Evolutionary conservation across 2,888 invertebrate genomes (phyloP).

Genomic region (Agrotis puta): DNA sequence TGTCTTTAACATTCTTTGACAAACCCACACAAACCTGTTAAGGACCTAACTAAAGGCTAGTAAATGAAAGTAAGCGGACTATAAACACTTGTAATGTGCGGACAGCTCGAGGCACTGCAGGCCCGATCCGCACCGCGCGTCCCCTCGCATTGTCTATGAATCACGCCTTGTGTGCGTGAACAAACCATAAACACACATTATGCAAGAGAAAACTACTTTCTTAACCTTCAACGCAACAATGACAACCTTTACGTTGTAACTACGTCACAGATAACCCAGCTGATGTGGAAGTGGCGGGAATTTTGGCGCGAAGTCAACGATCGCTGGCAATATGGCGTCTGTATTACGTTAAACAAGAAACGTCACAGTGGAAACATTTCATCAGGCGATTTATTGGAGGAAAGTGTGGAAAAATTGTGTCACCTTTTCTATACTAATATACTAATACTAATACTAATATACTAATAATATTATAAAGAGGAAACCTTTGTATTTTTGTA

Average conservation of each 20-base stretch:
- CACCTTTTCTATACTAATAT: too few species aligned
- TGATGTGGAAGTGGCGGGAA: slow-evolving; percentile 12
- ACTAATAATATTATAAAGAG: too few species aligned
- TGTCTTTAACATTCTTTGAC: too few species aligned
- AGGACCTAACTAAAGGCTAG: too few species aligned
- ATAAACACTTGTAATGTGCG: too few species aligned
- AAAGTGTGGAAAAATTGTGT: slow-evolving; percentile 7
- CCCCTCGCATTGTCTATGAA: too few species aligned
- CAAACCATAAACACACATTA: background rate
- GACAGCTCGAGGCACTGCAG: too few species aligned
- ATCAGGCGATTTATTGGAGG: background rate
- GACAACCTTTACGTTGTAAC: background rate
- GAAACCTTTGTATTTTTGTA: too few species aligned
- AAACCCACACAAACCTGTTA: background rate
- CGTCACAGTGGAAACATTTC: slow-evolving; percentile 42
- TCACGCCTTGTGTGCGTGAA: too few species aligned
- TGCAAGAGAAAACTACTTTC: slow-evolving; percentile 9
- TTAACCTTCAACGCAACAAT: slow-evolving; percentile 33
- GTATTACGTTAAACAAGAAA: background rate
- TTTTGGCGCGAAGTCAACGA: slow-evolving; percentile 48
- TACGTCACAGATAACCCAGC: slow-evolving; percentile 17
- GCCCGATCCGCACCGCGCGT: too few species aligned
- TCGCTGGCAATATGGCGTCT: background rate
- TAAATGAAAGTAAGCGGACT: too few species aligned
- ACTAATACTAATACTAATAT: too few species aligned